These are phyloP conservation scores for Semicossyphus pulcher DNA, from an alignment of 2,113 vertebrate species.

Conservation along the genomic window DNA sequence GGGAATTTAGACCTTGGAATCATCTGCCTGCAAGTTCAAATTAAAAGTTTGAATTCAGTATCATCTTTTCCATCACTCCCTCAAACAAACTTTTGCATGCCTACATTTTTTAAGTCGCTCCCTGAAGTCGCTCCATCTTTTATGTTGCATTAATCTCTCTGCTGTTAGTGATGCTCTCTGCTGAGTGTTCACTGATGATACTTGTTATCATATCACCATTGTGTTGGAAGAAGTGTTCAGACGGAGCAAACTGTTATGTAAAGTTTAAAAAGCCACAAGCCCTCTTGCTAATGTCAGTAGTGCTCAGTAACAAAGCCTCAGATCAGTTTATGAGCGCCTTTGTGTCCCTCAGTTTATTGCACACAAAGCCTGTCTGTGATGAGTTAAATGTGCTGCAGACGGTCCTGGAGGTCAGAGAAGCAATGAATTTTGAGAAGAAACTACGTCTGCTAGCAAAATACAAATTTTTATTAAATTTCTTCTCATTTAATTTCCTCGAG, in stretches of 20 bases:
- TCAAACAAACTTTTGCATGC: conserved; percentile 27
- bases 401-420: conserved; percentile 51
- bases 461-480: conserved; percentile 46
- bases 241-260: conserved; percentile 14
- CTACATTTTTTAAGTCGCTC: too few species aligned
- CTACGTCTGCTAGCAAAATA: conserved; percentile 27
- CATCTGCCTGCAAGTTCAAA: conserved; percentile 25
- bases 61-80: conserved; percentile 24
- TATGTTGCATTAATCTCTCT: conserved; percentile 40
- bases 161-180: conserved; percentile 32
- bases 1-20: conserved; percentile 20
- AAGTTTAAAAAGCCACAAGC: conserved; percentile 40
- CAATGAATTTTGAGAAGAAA: conserved; percentile 35
- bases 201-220: conserved; percentile 25
- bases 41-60: conserved; percentile 39
- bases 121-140: conserved; percentile 26
- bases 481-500: conserved; percentile 41
- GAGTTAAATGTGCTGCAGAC: conserved; percentile 39
- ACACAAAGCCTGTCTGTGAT: conserved; percentile 33
- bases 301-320: conserved; percentile 9
- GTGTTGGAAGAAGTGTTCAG: neutral
- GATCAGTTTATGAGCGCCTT: conserved; percentile 32
- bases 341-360: conserved; percentile 47
- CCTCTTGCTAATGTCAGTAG: conserved; percentile 39
- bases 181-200: conserved; percentile 21